Base-by-base conservation (phyloP, 2,888 invertebrate genomes). In the Polyploca ridens region DNA sequence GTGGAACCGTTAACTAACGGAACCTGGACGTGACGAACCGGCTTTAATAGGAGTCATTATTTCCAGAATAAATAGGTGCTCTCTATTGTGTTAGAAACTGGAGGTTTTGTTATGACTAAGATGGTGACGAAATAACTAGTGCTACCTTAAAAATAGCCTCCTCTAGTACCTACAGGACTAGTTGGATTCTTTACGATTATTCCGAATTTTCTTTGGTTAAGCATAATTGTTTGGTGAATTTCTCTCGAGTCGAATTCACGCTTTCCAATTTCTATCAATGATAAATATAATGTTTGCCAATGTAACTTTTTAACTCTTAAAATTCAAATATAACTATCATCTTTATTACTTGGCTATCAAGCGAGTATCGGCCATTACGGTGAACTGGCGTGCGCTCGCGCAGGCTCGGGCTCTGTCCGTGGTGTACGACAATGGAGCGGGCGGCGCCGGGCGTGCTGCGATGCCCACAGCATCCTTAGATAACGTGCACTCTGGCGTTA, bases 381-480 rank as follows among this genome's bases (percentile, higher is more conserved):
- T 10, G 19, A 19, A 19, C 54, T 54, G 54, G 54, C 19, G 54
- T 54, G 19, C 54, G 54, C 54, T 54, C 54, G 54, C 54, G 54
- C 54, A 54, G 3, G 16, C 54, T 54, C 54, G 54, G 10, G 10
- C 54, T 19, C 19, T 7, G 19, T 19, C 54, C 19, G 54, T 54
- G 54, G 19, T 54, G 54, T 7, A 19, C 54, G 54, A 54, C 54
- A 54, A 54, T 54, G 54, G 54, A 54, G 19, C 54, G 10, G 54
- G 54, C 54, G 54, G 54, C 19, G 54, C 78, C 81, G 78, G 75
- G 74, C 76, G 72, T 54, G 54, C 70, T 67, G 74, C 80, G 85
- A 83, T 83, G 82, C 82, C 75, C 78, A 73, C 79, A 79, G 79
- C 80, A 77, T 76, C 76, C 76, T 75, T 80, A 71, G 85, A 85